Evolutionary conservation across 2,113 vertebrate genomes (phyloP), one percentile per base, ranked within the genome.

Genomic region (Esox niger): DNA sequence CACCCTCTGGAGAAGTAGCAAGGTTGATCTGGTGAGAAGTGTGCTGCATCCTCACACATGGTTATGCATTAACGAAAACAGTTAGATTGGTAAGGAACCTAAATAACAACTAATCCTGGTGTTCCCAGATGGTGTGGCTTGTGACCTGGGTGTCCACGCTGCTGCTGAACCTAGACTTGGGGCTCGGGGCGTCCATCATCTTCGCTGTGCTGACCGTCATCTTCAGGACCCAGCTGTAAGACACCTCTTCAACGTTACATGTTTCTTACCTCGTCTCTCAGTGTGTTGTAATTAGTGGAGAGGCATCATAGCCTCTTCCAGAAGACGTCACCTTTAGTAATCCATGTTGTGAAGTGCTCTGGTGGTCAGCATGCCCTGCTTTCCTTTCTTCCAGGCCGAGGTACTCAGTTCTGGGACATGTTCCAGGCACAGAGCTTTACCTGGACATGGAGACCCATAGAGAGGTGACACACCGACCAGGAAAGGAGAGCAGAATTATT

Each of bases 201-300:
- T 99, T 99, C 30, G 90, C 94, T 49, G 75, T 99, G 57, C 86
- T 99, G 61, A 94, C 94, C 0, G 92, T 98, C 70, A 95, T 98
- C 82, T 88, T 98, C 87, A 95, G 94, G 73, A 96, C 91, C 3
- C 97, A 99, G 81, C 73, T 93, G 97, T 98, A 84, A 93, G 70
- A 33, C 26, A 58, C 21, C 21, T 46, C 30, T 65, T 7, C 47
- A 61, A 5, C 6, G 49, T 8, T 26, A 27, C 17, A 57, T 3
- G 43, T 9, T 57, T 54, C 54, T 64, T 70, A 47, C 2, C 25
- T 38, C 31, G 55, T n/a, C n/a, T n/a, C n/a, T n/a, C 47, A 23
- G 35, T 46, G 17, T 52, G 31, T 93, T 81, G n/a, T n/a, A n/a
- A n/a, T n/a, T n/a, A n/a, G n/a, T n/a, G n/a, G n/a, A n/a, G n/a